Conservation (phyloP, 2,888 invertebrate species). For the Drosophila austrosaltans region DNA sequence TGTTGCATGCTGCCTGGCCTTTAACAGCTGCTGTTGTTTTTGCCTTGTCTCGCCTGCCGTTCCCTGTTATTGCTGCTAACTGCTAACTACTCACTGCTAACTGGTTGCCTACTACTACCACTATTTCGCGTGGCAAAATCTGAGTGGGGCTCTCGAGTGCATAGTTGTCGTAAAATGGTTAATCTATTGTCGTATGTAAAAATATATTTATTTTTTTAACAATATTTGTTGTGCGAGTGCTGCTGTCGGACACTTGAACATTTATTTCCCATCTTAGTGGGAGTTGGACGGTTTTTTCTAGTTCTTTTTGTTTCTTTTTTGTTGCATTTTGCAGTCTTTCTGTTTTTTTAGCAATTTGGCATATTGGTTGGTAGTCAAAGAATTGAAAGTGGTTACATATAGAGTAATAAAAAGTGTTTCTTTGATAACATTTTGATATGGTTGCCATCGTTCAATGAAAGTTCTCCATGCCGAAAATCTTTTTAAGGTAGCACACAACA, state of each 20-base stretch:
- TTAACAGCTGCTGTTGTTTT: slow-evolving; percentile 37
- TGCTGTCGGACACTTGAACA: slow-evolving; percentile 13
- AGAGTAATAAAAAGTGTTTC: neutral
- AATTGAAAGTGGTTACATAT: slow-evolving; percentile 17
- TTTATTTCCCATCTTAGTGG: slow-evolving; percentile 34
- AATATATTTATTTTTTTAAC: slow-evolving; percentile 44
- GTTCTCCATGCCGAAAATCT: too few relatives aligned
- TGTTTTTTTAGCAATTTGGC: slow-evolving; percentile 39
- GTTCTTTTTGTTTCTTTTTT: slow-evolving; percentile 15
- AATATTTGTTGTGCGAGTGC: slow-evolving; percentile 44
- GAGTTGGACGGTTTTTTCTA: slow-evolving; percentile 25
- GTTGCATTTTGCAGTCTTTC: neutral
- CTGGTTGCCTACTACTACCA: too few relatives aligned
- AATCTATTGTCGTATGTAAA: slow-evolving; percentile 64
- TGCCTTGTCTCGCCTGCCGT: slow-evolving; percentile 8
- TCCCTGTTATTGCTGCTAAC: slow-evolving; percentile 26
- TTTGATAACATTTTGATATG: neutral
- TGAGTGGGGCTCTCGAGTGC: slow-evolving; percentile 28
- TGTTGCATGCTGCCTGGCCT: slow-evolving; percentile 40
- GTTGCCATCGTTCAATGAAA: too few relatives aligned
- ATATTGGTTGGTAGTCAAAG: slow-evolving; percentile 42
- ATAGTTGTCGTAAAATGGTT: slow-evolving; percentile 54
- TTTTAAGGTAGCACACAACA: slow-evolving; percentile 19
- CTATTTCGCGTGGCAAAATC: slow-evolving; percentile 20
- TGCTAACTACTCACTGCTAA: slow-evolving; percentile 6